Base-by-base conservation (phyloP, 2,888 invertebrate genomes). In the Prosopocoilus inquinatus region DNA sequence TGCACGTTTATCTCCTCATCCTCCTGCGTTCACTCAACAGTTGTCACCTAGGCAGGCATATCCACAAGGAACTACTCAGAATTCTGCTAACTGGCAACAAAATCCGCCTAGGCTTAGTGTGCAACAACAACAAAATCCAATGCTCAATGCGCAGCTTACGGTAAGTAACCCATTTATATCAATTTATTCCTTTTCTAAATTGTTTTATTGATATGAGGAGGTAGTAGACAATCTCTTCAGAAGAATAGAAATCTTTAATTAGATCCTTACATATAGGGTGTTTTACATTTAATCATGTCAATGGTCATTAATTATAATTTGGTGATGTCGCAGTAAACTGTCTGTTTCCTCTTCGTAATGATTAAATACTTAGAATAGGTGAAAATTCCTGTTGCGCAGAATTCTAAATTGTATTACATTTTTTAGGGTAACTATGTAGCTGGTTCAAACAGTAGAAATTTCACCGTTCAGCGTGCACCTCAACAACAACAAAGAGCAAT, bases 101-200 rank as follows among this genome's bases (percentile, higher is more conserved):
- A 83, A 75, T 67, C 79, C 63, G 67, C 77, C 76, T 55, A 82
- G 86, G 75, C 80, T 89, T 66, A 84, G 84, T 54, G 80, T 87
- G 57, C 88, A 89, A 69, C 89, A 89, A 75, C 87, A 82, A 66
- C 88, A 93, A 76, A 92, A 94, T 79, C 91, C 94, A 32, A 92
- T 94, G 92, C 82, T 94, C 69, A 90, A 88, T 79, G 89, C 90
- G 66, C 91, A 91, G 77, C 80, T 91, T 68, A 88, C 88, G 72
- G 90, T 90, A 79, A 84, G 84, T 82, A 51, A 38, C 16, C 36
- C 7, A 15, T 52, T n/a, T n/a, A 33, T 33, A 38, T 20, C 9
- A 44, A 46, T 28, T 12, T 45, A 12, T 11, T 2, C 49, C 32
- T 39, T 58, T 15, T 57, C 47, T 56, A 50, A 50, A 33, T 34